Percentiles rank a stretch among this genome's conserved stretches.
Evolutionary conservation across 2,113 vertebrate species (phyloP).

Genomic region (Crotalus helleri): DNA sequence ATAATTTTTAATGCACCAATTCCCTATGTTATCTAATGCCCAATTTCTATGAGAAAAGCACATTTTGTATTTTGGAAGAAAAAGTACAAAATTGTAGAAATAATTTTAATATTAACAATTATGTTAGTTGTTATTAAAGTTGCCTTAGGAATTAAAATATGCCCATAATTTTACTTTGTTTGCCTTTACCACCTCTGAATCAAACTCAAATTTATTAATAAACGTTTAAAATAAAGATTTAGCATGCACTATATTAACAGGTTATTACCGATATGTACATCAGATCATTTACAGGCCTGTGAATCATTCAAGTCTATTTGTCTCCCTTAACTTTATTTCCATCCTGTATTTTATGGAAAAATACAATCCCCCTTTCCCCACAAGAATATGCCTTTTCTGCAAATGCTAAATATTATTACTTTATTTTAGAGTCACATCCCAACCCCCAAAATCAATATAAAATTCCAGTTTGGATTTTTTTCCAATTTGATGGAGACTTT

Average conservation of each 20-base stretch:
- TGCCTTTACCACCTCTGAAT: not conserved
- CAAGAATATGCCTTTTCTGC: not conserved
- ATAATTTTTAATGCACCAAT: not conserved
- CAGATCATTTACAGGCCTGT: not conserved
- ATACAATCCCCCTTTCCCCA: accelerated
- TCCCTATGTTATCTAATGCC: not conserved
- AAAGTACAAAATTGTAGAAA: not conserved
- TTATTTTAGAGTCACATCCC: not conserved
- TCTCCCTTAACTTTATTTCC: not conserved
- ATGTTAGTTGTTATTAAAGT: not conserved
- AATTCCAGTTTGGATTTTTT: not conserved
- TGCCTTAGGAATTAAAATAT: not conserved
- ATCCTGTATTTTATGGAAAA: not conserved
- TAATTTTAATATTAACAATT: not conserved
- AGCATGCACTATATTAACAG: not conserved
- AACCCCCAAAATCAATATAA: not conserved
- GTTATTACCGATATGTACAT: not conserved
- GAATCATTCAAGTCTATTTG: not conserved
- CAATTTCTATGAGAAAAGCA: not conserved
- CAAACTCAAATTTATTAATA: not conserved
- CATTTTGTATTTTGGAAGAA: not conserved
- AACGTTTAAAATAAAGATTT: not conserved
- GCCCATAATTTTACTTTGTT: not conserved
- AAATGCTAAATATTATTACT: not conserved
- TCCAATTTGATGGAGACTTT: not conserved